Conservation (phyloP, 1,140 invertebrate genomes). For the Drosophila ficusphila region DNA sequence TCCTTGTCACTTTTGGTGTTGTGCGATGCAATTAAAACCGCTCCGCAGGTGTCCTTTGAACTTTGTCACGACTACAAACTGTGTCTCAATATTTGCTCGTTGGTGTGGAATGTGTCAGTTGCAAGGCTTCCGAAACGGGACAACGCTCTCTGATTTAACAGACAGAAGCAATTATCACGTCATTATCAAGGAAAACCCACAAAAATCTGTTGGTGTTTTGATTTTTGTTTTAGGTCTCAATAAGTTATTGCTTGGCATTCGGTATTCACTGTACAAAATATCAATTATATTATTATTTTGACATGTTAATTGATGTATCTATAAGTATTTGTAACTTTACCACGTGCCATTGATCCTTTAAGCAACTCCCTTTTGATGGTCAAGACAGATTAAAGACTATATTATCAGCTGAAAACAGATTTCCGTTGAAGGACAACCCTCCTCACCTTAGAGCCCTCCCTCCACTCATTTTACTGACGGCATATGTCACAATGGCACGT, state of each 20-base stretch:
- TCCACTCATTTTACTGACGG: slow-evolving; percentile 1
- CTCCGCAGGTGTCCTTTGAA: slow-evolving; percentile 83
- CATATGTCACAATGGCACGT: slow-evolving; percentile 63
- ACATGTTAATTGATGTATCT: no score
- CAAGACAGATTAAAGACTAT: slow-evolving; percentile 7
- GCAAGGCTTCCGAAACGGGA: slow-evolving; percentile 79
- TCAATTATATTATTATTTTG: no score
- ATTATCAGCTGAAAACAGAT: slow-evolving; percentile 18
- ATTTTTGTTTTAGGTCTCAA: slow-evolving; percentile 26
- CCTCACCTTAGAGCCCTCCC: slow-evolving; percentile 40
- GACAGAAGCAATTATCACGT: slow-evolving; percentile 79
- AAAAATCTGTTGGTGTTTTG: slow-evolving; percentile 39
- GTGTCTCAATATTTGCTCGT: slow-evolving; percentile 21
- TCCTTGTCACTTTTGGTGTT: slow-evolving; percentile 59
- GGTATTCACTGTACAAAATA: no score
- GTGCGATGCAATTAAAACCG: slow-evolving; percentile 82
- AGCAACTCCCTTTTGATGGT: slow-evolving; percentile 3
- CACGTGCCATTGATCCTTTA: slow-evolving; percentile 10
- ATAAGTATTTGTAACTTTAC: no score
- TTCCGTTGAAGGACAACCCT: slow-evolving; percentile 64
- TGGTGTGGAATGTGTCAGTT: slow-evolving; percentile 74
- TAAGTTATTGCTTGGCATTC: no score
- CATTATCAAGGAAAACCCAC: slow-evolving; percentile 67
- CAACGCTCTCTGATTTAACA: slow-evolving; percentile 33
- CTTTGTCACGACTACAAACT: slow-evolving; percentile 62